Conservation (phyloP, 2,113 vertebrate species). For the Haemorhous mexicanus region DNA sequence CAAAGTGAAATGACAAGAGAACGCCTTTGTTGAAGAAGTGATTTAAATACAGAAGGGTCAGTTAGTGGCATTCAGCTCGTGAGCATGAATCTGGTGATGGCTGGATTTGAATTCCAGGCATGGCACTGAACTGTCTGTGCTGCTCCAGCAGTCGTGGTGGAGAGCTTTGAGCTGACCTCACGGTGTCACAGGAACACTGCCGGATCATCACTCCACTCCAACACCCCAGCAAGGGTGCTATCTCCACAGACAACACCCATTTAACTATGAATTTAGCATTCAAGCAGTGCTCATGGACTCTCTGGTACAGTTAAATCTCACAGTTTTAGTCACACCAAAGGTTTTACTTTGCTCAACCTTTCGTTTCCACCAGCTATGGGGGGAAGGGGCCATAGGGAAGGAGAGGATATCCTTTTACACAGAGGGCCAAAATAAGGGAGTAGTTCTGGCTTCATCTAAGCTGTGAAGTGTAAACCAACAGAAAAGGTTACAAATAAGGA, state of each 20-base stretch:
- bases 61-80: neutral
- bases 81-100: neutral
- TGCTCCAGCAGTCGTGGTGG: neutral
- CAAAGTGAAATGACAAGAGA: neutral
- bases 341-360: neutral
- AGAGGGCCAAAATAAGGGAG: neutral
- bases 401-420: neutral
- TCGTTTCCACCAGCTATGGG: neutral
- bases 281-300: neutral
- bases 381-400: neutral
- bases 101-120: neutral
- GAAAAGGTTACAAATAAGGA: neutral
- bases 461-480: neutral
- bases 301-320: neutral
- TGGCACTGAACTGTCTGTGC: neutral
- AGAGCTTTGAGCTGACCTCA: neutral
- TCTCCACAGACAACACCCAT: neutral
- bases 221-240: neutral
- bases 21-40: neutral
- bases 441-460: neutral
- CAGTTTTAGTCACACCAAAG: neutral
- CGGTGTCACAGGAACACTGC: rapidly evolving
- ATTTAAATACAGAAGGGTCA: neutral
- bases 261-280: neutral
- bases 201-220: neutral